phyloP scores from a whole-genome alignment of 2,113 vertebrate genomes.

The Gulo gulo region DNA sequence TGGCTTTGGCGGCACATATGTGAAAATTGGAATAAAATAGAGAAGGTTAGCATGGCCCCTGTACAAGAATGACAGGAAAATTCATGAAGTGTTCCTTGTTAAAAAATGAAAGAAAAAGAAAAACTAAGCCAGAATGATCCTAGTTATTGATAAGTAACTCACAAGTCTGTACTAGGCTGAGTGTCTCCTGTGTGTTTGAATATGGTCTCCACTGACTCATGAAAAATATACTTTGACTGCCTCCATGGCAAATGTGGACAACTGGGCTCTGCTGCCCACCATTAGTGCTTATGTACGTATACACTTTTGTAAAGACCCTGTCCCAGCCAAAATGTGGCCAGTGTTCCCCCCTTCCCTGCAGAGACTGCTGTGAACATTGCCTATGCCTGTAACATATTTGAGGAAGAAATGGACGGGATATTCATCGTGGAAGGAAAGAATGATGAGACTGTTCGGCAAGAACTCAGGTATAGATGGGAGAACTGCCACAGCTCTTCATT shows the following conservation, averaged over 20 bases:
- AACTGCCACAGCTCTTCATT: neutral
- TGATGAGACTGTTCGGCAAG: slow-evolving; percentile 82
- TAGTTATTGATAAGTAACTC: neutral
- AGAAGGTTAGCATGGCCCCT: neutral
- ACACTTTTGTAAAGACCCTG: neutral
- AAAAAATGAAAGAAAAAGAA: neutral
- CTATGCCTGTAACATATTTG: slow-evolving; percentile 93
- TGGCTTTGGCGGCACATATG: neutral
- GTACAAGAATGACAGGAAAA: neutral
- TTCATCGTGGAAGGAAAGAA: slow-evolving; percentile 88
- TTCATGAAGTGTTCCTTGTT: neutral
- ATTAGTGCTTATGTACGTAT: neutral
- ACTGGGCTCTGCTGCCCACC: neutral
- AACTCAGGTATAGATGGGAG: slow-evolving; percentile 85
- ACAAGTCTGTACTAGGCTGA: neutral
- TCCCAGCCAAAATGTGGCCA: neutral
- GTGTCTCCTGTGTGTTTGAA: neutral
- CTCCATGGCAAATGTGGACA: neutral
- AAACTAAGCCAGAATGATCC: neutral
- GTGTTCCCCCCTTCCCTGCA: slow-evolving; percentile 70
- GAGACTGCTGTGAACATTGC: slow-evolving; percentile 96
- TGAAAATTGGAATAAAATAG: neutral
- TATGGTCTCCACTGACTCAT: neutral
- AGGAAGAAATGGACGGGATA: slow-evolving; percentile 91
- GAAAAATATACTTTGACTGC: neutral